Conservation (phyloP, 2,797 vertebrate species). For the Salarias fasciatus region DNA sequence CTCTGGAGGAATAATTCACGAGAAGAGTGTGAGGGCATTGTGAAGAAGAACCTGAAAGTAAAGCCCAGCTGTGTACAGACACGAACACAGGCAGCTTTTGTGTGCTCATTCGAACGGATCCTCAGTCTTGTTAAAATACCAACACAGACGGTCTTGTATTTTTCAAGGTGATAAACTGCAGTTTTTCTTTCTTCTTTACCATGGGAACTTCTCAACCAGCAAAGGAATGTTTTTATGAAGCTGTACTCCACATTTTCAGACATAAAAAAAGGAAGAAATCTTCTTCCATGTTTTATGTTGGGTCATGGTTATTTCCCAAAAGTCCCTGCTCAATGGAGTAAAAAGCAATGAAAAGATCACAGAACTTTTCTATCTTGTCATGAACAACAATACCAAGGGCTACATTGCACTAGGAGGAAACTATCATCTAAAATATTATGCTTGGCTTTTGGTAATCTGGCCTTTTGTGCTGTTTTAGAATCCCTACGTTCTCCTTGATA, state of each 20-base stretch:
- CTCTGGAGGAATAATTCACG: neutral
- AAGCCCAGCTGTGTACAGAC: neutral
- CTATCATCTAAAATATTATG: no score
- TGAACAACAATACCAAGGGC: no score
- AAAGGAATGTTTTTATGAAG: neutral
- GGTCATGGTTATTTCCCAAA: neutral
- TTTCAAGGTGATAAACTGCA: slow-evolving; percentile 2
- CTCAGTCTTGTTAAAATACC: slow-evolving; percentile 4
- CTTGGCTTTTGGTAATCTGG: no score
- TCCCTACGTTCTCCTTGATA: no score
- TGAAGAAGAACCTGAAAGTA: neutral
- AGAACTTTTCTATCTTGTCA: neutral
- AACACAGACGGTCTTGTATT: neutral
- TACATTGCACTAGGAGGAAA: no score
- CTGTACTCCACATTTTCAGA: no score
- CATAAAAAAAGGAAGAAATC: neutral
- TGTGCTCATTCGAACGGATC: slow-evolving; percentile 4
- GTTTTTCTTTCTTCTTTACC: neutral
- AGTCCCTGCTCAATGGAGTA: neutral
- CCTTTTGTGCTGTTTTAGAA: no score
- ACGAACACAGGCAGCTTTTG: neutral
- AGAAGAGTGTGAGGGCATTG: slow-evolving; percentile 1
- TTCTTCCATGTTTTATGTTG: neutral
- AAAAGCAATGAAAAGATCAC: neutral
- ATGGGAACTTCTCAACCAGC: neutral